Evolutionary conservation across 2,113 vertebrate genomes (phyloP).

Genomic region (Phalacrocorax carbo): DNA sequence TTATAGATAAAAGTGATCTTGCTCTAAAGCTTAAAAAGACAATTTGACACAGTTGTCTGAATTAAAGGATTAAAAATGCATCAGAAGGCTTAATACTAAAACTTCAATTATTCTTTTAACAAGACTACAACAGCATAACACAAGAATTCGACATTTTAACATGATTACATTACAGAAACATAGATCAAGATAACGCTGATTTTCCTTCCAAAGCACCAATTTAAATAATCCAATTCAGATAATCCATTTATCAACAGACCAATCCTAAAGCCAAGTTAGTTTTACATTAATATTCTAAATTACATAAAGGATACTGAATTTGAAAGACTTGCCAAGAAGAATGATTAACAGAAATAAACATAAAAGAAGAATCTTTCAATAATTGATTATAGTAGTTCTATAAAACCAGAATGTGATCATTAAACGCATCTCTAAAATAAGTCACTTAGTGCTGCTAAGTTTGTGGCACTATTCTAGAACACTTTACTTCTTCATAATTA

Average conservation of each 20-base stretch:
- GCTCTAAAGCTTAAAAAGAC: background rate
- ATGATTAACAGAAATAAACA: background rate
- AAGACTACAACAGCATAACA: background rate
- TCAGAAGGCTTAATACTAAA: background rate
- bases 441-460: background rate
- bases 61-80: background rate
- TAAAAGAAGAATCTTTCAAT: background rate
- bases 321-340: background rate
- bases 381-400: background rate
- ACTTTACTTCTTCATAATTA: background rate
- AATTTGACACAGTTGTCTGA: background rate
- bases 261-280: background rate
- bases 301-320: background rate
- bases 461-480: fast-evolving
- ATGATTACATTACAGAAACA: background rate
- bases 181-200: background rate
- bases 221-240: background rate
- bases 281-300: background rate
- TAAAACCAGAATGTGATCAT: background rate
- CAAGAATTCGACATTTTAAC: background rate
- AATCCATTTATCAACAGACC: background rate
- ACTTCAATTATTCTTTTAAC: background rate
- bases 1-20: background rate
- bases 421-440: background rate
- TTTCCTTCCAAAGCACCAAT: background rate